Evolutionary conservation across 1,140 invertebrate species (phyloP).

Genomic region (Drosophila serrata): DNA sequence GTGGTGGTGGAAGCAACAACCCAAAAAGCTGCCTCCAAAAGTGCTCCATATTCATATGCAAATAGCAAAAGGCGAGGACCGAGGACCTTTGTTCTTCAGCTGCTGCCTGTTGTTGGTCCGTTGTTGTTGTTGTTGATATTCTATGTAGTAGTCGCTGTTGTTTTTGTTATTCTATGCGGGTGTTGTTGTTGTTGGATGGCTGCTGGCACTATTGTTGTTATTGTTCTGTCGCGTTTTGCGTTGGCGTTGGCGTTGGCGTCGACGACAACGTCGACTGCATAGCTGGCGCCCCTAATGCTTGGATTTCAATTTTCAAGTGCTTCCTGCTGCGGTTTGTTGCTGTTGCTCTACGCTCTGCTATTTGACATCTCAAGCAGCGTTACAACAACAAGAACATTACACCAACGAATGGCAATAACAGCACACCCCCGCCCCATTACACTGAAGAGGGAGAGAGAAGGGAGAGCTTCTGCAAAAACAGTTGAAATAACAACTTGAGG

Average conservation of each 20-base stretch:
- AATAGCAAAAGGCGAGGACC: slow-evolving; percentile 59
- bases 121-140: slow-evolving; percentile 23
- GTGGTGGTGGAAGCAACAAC: slow-evolving; percentile 48
- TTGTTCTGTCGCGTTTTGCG: slow-evolving; percentile 42
- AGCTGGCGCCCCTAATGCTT: slow-evolving; percentile 69
- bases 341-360: slow-evolving; percentile 56
- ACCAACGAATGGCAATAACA: slow-evolving; percentile 30
- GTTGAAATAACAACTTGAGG: slow-evolving; percentile 66
- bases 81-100: slow-evolving; percentile 67
- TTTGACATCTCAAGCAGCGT: slow-evolving; percentile 81
- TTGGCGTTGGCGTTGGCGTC: no score
- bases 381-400: slow-evolving; percentile 54
- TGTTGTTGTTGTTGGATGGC: slow-evolving; percentile 33
- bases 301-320: slow-evolving; percentile 82
- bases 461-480: slow-evolving; percentile 46
- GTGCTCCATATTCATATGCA: slow-evolving; percentile 77
- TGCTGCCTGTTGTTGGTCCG: slow-evolving; percentile 20
- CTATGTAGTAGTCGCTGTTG: slow-evolving; percentile 9
- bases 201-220: slow-evolving; percentile 37
- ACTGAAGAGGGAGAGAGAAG: no score
- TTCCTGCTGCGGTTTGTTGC: slow-evolving; percentile 68
- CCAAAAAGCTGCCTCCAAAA: slow-evolving; percentile 55
- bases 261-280: slow-evolving; percentile 18
- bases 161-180: slow-evolving; percentile 14
- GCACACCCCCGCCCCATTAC: neutral